A percentile compares a stretch with the other conserved stretches of the same genome.
phyloP scores from a whole-genome alignment of 2,113 vertebrate genomes.

The Meles meles region DNA sequence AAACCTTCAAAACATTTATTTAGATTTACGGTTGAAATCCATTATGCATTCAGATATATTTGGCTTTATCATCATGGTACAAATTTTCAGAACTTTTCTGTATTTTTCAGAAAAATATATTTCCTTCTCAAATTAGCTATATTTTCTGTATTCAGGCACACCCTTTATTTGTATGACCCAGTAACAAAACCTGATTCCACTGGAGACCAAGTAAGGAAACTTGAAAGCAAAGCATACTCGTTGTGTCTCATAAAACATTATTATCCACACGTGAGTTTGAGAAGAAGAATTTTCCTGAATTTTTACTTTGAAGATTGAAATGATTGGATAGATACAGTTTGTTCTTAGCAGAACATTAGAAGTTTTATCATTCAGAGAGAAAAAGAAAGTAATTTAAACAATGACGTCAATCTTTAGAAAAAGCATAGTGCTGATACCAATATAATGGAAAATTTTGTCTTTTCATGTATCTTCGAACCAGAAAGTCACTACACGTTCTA shows the following conservation, averaged over 20 bases:
- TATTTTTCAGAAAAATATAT: background rate
- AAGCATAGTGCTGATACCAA: background rate
- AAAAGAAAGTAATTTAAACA: background rate
- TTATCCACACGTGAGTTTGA: background rate
- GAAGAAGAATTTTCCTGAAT: background rate
- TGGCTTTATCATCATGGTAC: background rate
- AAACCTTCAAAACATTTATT: background rate
- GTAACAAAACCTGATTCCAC: background rate
- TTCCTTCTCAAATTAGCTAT: conserved; percentile 13
- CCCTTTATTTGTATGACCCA: background rate
- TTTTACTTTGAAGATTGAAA: conserved; percentile 10
- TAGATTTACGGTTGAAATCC: background rate
- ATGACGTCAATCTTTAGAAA: background rate
- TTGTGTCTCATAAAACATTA: background rate
- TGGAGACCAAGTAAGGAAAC: background rate
- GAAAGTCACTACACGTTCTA: background rate
- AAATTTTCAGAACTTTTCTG: background rate
- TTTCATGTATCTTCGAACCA: background rate
- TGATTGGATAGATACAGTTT: background rate
- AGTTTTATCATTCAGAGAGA: background rate
- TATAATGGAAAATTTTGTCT: background rate
- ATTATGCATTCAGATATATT: background rate
- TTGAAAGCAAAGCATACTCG: background rate
- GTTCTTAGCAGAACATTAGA: background rate
- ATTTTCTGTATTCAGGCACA: background rate